Base-by-base conservation (phyloP, 2,797 vertebrate genomes). In the Lycodopsis pacificus region DNA sequence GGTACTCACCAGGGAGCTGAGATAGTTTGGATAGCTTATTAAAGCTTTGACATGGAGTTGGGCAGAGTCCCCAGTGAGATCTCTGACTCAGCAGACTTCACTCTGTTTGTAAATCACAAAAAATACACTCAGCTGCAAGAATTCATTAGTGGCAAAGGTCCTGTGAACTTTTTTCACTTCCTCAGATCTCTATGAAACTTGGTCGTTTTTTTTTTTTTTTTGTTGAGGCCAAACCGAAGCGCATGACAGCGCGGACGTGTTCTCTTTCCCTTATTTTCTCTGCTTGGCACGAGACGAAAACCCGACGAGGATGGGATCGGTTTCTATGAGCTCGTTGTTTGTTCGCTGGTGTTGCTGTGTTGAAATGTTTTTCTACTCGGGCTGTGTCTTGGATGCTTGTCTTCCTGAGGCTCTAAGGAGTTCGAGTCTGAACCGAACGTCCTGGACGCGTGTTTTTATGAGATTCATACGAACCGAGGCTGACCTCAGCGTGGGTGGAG, bases 401-500 rank as follows among this genome's bases (percentile, higher is more conserved):
- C 49, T 76, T 62, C 25, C 19, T 12, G n/a, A 65, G 54, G 48
- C 42, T 73, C 71, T 34, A 0, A 53, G 77, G 83, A 84, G 40
- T 77, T 83, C 2, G 6, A 65, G 58, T 69, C 44, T 42, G 53
- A 71, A 63, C n/a, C 10, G 19, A 70, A 65, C 65, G 61, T 77
- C 46, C 64, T 81, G 76, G 22, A 76, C 71, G 66, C 78, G 64
- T 69, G 66, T 48, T 7, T 72, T 84, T 82, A 75, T 66, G 72
- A 77, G 64, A 62, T 42, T 81, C 42, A 46, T 25, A 27, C 13
- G 27, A 70, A 77, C 65, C 78, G 19, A 78, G 65, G 73, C 40
- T 85, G 82, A 91, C 86, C 87, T 89, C 88, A 87, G 64, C 67
- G 69, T 86, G 90, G 90, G 91, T 89, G 88, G 87, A 85, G 91